Conservation (phyloP, 2,113 vertebrate genomes). For the Coregonus clupeaformis region DNA sequence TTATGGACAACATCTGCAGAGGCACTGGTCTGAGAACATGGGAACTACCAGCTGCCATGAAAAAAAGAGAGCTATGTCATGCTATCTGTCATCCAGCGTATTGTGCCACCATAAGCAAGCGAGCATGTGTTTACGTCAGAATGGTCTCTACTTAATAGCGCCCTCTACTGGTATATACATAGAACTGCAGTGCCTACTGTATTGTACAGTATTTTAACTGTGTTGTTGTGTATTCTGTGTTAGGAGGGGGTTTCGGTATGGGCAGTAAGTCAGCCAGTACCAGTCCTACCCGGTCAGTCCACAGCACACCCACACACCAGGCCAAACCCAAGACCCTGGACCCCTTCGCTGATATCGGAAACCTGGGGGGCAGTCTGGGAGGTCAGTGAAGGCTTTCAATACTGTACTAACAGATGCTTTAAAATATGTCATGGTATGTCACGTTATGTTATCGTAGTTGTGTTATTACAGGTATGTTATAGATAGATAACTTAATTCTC, state of each 20-base stretch:
- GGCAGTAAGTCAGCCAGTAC: constrained; percentile 92
- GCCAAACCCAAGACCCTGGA: constrained; percentile 90
- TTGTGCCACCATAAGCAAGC: not conserved
- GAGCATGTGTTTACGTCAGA: not conserved
- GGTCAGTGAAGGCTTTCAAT: constrained; percentile 58
- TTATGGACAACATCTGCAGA: too few species aligned
- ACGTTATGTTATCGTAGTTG: too few species aligned
- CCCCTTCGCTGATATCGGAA: constrained; percentile 93
- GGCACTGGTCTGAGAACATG: too few species aligned
- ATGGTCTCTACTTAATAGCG: not conserved
- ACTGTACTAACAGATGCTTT: not conserved
- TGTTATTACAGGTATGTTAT: not conserved
- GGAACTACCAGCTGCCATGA: too few species aligned
- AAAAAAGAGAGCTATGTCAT: too few species aligned
- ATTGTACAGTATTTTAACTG: too few species aligned
- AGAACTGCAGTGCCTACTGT: too few species aligned
- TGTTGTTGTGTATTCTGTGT: constrained; percentile 14
- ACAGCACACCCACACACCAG: constrained; percentile 94
- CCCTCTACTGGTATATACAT: constrained; percentile 2
- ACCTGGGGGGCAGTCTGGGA: constrained; percentile 81
- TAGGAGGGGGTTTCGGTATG: constrained; percentile 80
- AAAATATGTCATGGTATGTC: too few species aligned
- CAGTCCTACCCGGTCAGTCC: constrained; percentile 91
- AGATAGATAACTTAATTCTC: not conserved
- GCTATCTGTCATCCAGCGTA: too few species aligned